A percentile compares a stretch with the other conserved stretches of the same genome.
These are phyloP conservation scores for Tenthredo livida DNA, from an alignment of 2,888 invertebrate genomes.

Conservation along the genomic window DNA sequence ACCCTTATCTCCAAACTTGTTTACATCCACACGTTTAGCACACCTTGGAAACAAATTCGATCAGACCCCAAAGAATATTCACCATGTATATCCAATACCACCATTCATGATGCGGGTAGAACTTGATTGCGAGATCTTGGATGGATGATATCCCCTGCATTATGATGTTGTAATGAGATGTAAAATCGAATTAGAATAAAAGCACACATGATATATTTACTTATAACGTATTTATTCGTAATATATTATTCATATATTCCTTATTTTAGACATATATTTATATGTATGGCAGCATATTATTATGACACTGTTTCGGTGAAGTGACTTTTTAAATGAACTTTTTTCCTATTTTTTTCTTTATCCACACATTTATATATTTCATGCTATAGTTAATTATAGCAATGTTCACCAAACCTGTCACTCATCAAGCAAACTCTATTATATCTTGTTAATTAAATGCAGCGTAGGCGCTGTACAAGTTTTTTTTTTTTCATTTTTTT, in stretches of 20 bases:
- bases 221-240: constrained; percentile 73
- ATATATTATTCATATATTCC: constrained; percentile 74
- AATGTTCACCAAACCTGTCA: constrained; percentile 47
- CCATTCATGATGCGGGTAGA: background rate
- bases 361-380: constrained; percentile 53
- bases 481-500: background rate
- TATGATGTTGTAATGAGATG: background rate
- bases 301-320: constrained; percentile 76
- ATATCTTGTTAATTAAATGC: constrained; percentile 48
- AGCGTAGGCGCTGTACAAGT: constrained; percentile 44
- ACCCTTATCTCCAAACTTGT: too few species aligned
- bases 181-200: constrained; percentile 5
- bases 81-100: background rate
- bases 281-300: constrained; percentile 77
- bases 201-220: constrained; percentile 58
- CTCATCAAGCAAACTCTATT: constrained; percentile 44
- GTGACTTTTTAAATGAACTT: constrained; percentile 70
- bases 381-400: constrained; percentile 41
- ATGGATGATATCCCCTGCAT: background rate
- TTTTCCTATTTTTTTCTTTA: constrained; percentile 63
- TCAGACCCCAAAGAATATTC: too few species aligned
- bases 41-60: too few species aligned
- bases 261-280: constrained; percentile 77
- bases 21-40: too few species aligned
- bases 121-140: background rate